Evolutionary conservation across 2,113 vertebrate genomes (phyloP), one percentile per base, ranked within the genome.

Genomic region (Beaufortia kweichowensis): DNA sequence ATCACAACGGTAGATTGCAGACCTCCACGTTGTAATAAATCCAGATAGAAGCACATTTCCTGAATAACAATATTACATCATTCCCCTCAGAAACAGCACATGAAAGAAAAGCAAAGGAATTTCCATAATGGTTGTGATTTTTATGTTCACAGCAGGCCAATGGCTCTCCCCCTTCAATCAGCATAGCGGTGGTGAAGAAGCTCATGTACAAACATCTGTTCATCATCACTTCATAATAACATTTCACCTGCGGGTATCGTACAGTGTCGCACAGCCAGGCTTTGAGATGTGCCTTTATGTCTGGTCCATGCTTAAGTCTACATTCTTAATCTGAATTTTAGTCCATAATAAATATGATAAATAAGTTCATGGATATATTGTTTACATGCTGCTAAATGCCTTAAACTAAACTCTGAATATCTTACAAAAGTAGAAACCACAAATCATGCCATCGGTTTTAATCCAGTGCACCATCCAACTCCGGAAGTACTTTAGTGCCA

Each of bases 81-180:
- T 1, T 1, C 59, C 19, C 4, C 59, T 15, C 43, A 79, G 64
- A 41, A 41, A 70, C 46, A 48, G 5, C 7, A 17, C 55, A 61
- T 53, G 29, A 61, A 66, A 67, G 41, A 66, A 21, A 61, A 35
- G 2, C 6, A 10, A n/a, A 26, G 26, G 62, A 41, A 60, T 74
- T 66, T 31, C 55, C 56, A 39, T 68, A 68, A 79, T 61, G 63
- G 35, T 29, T 75, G 64, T 26, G 59, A 55, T 17, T 24, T 63
- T 80, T 76, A 61, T 46, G 57, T 43, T 63, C 57, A 50, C 56
- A 61, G 55, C 56, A 69, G 61, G 11, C 43, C 59, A 28, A 7
- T 39, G 21, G 63, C 57, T 72, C 68, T 33, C 72, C 56, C 28
- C 28, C 59, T 50, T 15, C 19, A 68, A 67, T 79, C 53, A 79